Percentiles rank a stretch among this genome's conserved stretches.
Evolutionary conservation across 1,140 invertebrate species (phyloP).

Genomic region (Marisa cornuarietis): DNA sequence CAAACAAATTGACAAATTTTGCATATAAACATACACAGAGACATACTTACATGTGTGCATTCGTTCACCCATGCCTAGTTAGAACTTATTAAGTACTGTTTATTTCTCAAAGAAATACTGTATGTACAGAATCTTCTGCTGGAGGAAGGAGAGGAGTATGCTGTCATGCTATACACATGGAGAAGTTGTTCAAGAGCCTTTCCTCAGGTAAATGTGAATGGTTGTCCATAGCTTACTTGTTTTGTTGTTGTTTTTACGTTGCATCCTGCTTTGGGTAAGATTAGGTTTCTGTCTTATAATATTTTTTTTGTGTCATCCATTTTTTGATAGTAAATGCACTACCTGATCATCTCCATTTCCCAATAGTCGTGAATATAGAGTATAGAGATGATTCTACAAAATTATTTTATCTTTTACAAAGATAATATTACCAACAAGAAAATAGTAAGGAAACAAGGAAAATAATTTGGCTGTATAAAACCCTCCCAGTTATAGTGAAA

Average conservation of each 20-base stretch:
- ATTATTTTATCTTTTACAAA: neutral
- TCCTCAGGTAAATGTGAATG: constrained; percentile 70
- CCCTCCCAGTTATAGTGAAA: neutral
- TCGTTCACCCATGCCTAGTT: no score
- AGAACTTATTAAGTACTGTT: no score
- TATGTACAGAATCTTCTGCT: constrained; percentile 88
- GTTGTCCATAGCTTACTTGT: no score
- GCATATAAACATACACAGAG: no score
- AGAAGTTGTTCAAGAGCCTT: constrained; percentile 97
- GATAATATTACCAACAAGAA: neutral
- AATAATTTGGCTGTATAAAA: neutral
- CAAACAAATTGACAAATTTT: no score
- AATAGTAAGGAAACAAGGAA: neutral
- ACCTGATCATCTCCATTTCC: neutral
- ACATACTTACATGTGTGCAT: no score
- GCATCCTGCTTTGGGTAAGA: no score
- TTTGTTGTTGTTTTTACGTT: no score
- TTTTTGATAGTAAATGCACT: neutral
- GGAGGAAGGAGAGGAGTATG: constrained; percentile 96
- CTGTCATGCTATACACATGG: constrained; percentile 99
- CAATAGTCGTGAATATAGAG: neutral
- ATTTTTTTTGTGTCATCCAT: no score
- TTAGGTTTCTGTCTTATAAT: no score
- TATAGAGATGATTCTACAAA: neutral
- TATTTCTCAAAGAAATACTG: neutral